phyloP scores from a whole-genome alignment of 1,140 invertebrate genomes.

The Hylaeus anthracinus region DNA sequence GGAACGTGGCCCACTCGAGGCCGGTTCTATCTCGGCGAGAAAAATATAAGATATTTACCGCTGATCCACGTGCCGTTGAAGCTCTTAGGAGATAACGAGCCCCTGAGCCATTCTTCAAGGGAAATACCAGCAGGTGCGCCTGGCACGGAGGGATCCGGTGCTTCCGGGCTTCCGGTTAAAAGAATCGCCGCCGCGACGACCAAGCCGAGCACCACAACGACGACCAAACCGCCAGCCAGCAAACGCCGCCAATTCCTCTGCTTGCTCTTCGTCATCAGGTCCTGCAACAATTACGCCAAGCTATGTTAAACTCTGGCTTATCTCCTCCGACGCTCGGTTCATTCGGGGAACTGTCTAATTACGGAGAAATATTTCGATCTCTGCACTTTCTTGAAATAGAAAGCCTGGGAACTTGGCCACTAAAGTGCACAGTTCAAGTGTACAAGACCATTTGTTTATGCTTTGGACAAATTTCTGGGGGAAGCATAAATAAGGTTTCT shows the following conservation, averaged over 20 bases:
- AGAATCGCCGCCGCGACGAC: conserved; percentile 74
- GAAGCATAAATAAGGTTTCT: no score
- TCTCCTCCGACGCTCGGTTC: no score
- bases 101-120: conserved; percentile 76
- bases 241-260: conserved; percentile 76
- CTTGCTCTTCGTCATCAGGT: conserved; percentile 78
- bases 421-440: no score
- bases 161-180: conserved; percentile 69
- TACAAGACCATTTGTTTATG: no score
- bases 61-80: conserved; percentile 80
- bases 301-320: background rate
- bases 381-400: no score
- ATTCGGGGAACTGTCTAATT: no score
- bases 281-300: conserved; percentile 69
- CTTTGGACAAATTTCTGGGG: no score
- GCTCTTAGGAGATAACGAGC: conserved; percentile 76
- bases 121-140: conserved; percentile 70
- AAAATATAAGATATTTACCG: conserved; percentile 71
- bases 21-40: background rate
- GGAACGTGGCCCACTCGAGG: background rate
- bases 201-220: conserved; percentile 70
- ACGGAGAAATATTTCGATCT: no score
- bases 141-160: conserved; percentile 55
- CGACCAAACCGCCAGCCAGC: conserved; percentile 69
- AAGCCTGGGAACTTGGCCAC: no score